Percentiles rank a stretch among this genome's conserved stretches.
phyloP scores from a whole-genome alignment of 2,888 invertebrate species.

The Luperina testacea region DNA sequence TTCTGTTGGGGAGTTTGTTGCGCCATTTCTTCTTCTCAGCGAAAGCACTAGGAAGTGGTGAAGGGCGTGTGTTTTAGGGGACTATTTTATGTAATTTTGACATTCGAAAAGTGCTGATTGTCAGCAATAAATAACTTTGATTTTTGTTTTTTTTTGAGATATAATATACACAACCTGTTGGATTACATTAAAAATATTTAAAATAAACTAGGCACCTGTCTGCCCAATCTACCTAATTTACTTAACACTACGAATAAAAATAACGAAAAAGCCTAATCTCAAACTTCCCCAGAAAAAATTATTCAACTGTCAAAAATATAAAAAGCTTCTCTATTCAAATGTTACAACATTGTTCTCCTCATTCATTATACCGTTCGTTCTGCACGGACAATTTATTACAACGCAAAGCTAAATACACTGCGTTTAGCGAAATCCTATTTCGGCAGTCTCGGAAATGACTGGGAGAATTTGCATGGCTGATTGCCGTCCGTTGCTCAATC shows the following conservation, averaged over 20 bases:
- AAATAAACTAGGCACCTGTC: neutral
- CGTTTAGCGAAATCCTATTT: slow-evolving; percentile 78
- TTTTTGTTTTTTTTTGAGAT: too few relatives aligned
- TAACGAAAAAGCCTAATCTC: slow-evolving; percentile 5
- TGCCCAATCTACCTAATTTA: neutral
- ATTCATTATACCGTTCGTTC: slow-evolving; percentile 66
- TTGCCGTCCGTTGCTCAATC: slow-evolving; percentile 90
- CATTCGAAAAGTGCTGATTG: too few relatives aligned
- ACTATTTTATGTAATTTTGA: too few relatives aligned
- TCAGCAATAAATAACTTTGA: too few relatives aligned
- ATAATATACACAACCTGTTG: neutral
- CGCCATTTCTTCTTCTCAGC: too few relatives aligned
- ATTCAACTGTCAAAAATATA: slow-evolving; percentile 46
- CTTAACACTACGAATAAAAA: neutral
- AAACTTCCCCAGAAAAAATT: slow-evolving; percentile 25
- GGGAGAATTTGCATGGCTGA: slow-evolving; percentile 89
- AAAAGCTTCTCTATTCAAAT: slow-evolving; percentile 61
- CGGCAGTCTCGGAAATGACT: slow-evolving; percentile 79
- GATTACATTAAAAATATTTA: neutral
- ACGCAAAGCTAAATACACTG: slow-evolving; percentile 71
- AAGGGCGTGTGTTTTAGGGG: too few relatives aligned
- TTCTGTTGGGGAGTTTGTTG: too few relatives aligned
- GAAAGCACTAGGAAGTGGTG: too few relatives aligned
- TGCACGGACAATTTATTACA: slow-evolving; percentile 71
- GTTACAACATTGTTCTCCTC: slow-evolving; percentile 62